phyloP scores from a whole-genome alignment of 2,797 vertebrate genomes.

The Apogon hyalosoma region DNA sequence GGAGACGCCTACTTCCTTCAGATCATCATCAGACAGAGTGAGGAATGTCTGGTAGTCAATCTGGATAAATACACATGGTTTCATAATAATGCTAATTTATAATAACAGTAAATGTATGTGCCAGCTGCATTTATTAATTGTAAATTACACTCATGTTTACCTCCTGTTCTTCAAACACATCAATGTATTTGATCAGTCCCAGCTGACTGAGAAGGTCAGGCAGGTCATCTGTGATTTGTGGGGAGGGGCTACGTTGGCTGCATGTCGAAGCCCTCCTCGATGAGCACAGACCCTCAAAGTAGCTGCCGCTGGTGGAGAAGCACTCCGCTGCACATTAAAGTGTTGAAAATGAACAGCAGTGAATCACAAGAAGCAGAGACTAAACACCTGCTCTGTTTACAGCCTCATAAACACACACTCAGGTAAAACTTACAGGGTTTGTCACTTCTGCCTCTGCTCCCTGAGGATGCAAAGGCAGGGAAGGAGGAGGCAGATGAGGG shows the following conservation, averaged over 20 bases:
- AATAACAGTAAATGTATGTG: conserved; percentile 5
- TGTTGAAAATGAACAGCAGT: conserved; percentile 15
- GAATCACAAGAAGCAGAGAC: not conserved
- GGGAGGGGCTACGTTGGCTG: conserved; percentile 75
- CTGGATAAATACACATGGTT: conserved; percentile 61
- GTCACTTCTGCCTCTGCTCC: conserved; percentile 62
- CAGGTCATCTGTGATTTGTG: conserved; percentile 73
- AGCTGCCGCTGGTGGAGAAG: conserved; percentile 64
- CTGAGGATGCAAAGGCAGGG: conserved; percentile 58
- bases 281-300: conserved; percentile 74
- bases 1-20: conserved; percentile 87
- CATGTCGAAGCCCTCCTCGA: conserved; percentile 73
- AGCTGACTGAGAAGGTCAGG: conserved; percentile 83
- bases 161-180: conserved; percentile 87
- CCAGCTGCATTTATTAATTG: not conserved
- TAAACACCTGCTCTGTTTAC: not conserved
- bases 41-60: conserved; percentile 89
- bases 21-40: conserved; percentile 86
- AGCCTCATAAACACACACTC: not conserved
- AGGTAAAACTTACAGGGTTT: conserved; percentile 68
- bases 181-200: conserved; percentile 84
- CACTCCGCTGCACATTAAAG: conserved; percentile 69
- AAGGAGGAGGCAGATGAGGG: conserved; percentile 69
- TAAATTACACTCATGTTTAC: conserved; percentile 53
- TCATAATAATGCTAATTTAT: conserved; percentile 23